These are phyloP conservation scores for Synanthedon myopaeformis DNA, from an alignment of 2,888 invertebrate genomes.

Conservation along the genomic window DNA sequence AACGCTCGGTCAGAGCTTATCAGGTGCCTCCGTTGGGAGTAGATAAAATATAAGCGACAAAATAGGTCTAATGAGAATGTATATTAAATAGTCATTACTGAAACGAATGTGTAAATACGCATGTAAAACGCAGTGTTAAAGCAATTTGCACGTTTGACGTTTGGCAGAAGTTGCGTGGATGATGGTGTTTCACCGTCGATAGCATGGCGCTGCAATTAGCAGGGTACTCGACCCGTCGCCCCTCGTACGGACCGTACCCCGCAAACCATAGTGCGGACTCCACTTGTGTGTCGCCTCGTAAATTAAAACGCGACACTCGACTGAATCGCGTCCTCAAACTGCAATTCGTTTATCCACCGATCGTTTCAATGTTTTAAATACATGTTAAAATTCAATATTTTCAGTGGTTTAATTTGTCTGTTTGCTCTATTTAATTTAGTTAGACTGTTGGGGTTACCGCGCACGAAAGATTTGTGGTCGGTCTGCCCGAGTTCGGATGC, in stretches of 20 bases:
- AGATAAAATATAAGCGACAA: background rate
- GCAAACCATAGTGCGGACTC: conserved; percentile 47
- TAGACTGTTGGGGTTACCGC: conserved; percentile 12
- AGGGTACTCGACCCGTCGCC: conserved; percentile 54
- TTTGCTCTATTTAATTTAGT: conserved; percentile 34
- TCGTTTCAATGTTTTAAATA: conserved; percentile 23
- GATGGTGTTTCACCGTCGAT: conserved; percentile 30
- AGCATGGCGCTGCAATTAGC: conserved; percentile 62
- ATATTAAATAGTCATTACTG: background rate
- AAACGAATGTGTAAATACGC: background rate
- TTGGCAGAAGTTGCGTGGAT: conserved; percentile 23
- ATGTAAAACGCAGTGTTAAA: no score
- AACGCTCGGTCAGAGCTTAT: conserved; percentile 55
- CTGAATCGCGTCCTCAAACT: conserved; percentile 48
- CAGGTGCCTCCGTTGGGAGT: conserved; percentile 39
- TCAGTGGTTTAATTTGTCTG: conserved; percentile 10
- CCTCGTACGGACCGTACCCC: conserved; percentile 15
- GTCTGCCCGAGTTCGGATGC: conserved; percentile 39
- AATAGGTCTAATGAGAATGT: background rate
- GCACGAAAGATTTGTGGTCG: conserved; percentile 55
- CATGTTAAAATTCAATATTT: background rate
- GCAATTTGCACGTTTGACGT: conserved; percentile 24
- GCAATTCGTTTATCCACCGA: conserved; percentile 49
- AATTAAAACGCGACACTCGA: conserved; percentile 66
- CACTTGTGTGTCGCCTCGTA: conserved; percentile 66